These are phyloP conservation scores for Sylvia atricapilla DNA, from an alignment of 2,113 vertebrate genomes.

Conservation along the genomic window DNA sequence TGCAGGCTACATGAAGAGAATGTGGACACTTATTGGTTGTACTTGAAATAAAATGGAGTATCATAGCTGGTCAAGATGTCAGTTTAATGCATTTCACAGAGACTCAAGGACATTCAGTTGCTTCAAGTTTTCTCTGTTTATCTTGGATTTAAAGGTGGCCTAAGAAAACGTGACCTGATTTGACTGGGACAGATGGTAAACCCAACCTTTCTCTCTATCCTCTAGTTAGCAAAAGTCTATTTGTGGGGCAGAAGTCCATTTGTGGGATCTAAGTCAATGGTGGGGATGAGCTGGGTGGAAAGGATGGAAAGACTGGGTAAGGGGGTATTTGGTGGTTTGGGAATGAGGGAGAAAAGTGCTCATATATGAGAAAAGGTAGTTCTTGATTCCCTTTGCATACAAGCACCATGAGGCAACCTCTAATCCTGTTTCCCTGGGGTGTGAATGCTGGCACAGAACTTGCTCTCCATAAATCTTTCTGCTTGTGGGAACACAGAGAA, in stretches of 20 bases:
- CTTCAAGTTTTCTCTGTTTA: neutral
- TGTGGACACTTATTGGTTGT: fast-evolving
- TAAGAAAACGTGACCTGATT: neutral
- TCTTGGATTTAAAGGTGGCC: neutral
- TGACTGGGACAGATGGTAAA: neutral
- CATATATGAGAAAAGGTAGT: neutral
- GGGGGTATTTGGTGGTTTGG: neutral
- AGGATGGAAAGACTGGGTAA: neutral
- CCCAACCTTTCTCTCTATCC: neutral
- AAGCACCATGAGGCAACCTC: neutral
- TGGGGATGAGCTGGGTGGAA: neutral
- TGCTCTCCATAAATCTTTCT: neutral
- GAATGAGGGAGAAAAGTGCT: neutral
- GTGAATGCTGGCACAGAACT: neutral
- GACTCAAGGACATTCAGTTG: neutral
- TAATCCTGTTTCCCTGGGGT: neutral
- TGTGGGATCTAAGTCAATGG: neutral
- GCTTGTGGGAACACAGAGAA: neutral
- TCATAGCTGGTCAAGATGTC: neutral
- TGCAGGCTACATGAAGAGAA: neutral
- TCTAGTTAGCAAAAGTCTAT: neutral
- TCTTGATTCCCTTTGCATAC: neutral
- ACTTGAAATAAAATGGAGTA: neutral
- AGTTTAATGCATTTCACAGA: fast-evolving
- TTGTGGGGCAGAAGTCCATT: neutral